Evolutionary conservation across 2,888 invertebrate genomes (phyloP).

Genomic region (Epirrita christyi): DNA sequence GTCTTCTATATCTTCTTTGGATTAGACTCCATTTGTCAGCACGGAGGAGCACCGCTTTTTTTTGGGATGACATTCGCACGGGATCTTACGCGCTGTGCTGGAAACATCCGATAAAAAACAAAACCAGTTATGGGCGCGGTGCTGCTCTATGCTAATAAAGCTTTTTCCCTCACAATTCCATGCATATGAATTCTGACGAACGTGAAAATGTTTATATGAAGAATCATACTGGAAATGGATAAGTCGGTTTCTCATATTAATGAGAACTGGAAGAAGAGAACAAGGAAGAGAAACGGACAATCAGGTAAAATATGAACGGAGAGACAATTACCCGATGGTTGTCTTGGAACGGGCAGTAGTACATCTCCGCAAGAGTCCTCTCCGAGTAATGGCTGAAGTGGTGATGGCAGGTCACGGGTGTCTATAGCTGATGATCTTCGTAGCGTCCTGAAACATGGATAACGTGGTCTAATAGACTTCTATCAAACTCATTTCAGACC

Average conservation of each 20-base stretch:
- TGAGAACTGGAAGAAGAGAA: background rate
- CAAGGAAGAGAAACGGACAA: background rate
- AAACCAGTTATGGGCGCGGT: too few relatives aligned
- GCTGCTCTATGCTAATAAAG: too few relatives aligned
- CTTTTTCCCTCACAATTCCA: background rate
- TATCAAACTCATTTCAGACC: too few relatives aligned
- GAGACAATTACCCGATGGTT: constrained; percentile 67
- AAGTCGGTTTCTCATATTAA: background rate
- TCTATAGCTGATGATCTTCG: constrained; percentile 86
- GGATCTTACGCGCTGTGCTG: too few relatives aligned
- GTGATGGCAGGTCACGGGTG: constrained; percentile 79
- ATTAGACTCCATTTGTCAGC: too few relatives aligned
- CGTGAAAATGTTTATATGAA: background rate
- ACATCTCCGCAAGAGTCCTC: constrained; percentile 74
- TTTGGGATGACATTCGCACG: too few relatives aligned
- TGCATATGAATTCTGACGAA: background rate
- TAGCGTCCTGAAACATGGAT: constrained; percentile 61
- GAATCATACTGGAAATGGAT: background rate
- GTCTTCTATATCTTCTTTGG: constrained; percentile 7
- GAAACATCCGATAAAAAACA: too few relatives aligned
- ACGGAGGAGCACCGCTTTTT: too few relatives aligned
- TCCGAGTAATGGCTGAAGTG: constrained; percentile 70
- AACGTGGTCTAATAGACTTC: background rate
- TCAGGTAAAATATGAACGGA: background rate
- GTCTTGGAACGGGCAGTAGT: constrained; percentile 75